A percentile compares a stretch with the other conserved stretches of the same genome.
Evolutionary conservation across 2,888 invertebrate genomes (phyloP).

Genomic region (Homarus gammarus): DNA sequence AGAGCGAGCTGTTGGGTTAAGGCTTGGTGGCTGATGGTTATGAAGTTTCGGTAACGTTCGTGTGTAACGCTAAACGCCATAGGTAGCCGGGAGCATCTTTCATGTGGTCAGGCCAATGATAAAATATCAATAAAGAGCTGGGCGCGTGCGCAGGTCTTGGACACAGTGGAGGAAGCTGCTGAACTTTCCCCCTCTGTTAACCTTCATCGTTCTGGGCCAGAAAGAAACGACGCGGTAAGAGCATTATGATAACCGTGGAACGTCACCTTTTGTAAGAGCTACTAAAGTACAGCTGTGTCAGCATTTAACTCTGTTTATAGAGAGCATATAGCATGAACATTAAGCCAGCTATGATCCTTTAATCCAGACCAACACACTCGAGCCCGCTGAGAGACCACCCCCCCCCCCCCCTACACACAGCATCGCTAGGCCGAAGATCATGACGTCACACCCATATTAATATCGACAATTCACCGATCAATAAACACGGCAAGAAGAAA

Average conservation of each 20-base stretch:
- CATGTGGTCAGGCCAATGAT: background rate
- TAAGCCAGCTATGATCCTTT: constrained; percentile 31
- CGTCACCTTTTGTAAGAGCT: constrained; percentile 20
- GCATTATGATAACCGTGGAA: constrained; percentile 5
- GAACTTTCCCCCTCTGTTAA: background rate
- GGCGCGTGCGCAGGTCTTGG: background rate
- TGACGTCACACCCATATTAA: background rate
- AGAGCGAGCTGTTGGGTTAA: no score
- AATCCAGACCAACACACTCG: constrained; percentile 13
- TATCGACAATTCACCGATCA: background rate
- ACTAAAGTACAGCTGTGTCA: constrained; percentile 27
- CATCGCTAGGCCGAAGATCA: background rate
- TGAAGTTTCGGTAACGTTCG: background rate
- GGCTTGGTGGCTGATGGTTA: no score
- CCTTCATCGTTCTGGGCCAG: no score
- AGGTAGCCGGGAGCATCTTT: background rate
- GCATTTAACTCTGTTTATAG: constrained; percentile 24
- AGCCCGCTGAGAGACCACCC: background rate
- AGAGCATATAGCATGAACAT: constrained; percentile 21
- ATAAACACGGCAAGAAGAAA: background rate
- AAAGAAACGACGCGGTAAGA: background rate
- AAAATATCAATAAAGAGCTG: background rate
- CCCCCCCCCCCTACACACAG: background rate
- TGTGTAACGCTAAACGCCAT: background rate
- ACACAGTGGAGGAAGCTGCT: background rate